These are phyloP conservation scores for Chloropsis cyanopogon DNA, from an alignment of 2,113 vertebrate genomes.

Conservation along the genomic window DNA sequence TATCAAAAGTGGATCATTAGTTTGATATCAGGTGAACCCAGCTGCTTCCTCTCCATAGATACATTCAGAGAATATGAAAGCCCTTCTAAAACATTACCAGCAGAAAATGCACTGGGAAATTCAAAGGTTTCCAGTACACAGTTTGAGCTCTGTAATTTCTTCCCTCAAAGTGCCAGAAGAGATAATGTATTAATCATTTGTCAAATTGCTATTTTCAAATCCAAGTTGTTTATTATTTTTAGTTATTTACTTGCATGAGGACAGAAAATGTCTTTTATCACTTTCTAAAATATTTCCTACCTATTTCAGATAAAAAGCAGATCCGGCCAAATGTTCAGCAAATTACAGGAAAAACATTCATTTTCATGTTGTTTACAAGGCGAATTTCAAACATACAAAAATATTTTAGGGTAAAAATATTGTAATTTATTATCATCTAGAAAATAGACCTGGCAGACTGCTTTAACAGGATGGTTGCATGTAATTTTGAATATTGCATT, in stretches of 20 bases:
- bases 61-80: neutral
- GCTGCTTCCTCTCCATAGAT: neutral
- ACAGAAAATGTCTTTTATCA: neutral
- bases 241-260: neutral
- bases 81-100: neutral
- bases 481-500: neutral
- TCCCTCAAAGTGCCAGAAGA: neutral
- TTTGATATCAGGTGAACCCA: neutral
- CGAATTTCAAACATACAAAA: neutral
- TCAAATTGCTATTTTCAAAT: slow-evolving; percentile 1
- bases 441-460: neutral
- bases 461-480: neutral
- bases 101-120: neutral
- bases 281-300: neutral
- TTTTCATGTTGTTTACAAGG: slow-evolving; percentile 6
- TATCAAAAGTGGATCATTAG: neutral
- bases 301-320: neutral
- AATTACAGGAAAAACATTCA: neutral
- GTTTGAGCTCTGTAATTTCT: neutral
- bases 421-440: neutral
- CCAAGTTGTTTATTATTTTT: neutral
- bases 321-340: neutral
- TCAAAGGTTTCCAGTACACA: neutral
- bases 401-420: neutral
- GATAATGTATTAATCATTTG: neutral